These are phyloP conservation scores for Trileptium ribeirensis DNA, from an alignment of 2,888 invertebrate species.

Conservation along the genomic window DNA sequence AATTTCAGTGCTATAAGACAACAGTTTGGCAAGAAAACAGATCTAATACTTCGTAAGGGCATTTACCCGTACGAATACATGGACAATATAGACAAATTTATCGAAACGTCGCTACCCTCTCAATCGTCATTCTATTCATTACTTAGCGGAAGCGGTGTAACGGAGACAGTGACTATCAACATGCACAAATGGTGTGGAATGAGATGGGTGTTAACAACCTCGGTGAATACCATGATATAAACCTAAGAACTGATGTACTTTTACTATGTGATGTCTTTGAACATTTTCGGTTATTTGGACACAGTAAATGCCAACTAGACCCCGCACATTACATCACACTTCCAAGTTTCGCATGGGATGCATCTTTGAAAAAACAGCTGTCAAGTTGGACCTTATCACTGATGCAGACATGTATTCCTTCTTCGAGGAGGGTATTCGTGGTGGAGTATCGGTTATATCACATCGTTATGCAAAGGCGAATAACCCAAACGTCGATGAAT, in stretches of 20 bases:
- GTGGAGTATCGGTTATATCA: neutral
- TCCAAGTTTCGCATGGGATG: neutral
- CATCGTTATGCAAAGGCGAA: neutral
- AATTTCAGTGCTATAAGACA: neutral
- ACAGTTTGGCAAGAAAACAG: neutral
- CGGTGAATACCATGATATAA: neutral
- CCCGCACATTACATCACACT: neutral
- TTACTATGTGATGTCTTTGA: neutral
- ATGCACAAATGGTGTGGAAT: neutral
- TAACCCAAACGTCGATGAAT: neutral
- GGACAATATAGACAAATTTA: neutral
- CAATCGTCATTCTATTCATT: neutral
- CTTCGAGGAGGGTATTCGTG: neutral
- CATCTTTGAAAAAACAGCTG: neutral
- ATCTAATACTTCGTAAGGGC: neutral
- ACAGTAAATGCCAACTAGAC: too few relatives aligned
- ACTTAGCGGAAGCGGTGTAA: neutral
- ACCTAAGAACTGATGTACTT: neutral
- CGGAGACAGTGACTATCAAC: too few relatives aligned
- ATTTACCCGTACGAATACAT: neutral
- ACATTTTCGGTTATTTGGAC: neutral
- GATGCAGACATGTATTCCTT: neutral
- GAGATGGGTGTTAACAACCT: neutral
- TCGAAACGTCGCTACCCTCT: neutral
- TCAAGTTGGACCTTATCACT: neutral